Base-by-base conservation (phyloP, 1,140 invertebrate genomes). In the Scaptomyza montana region DNA sequence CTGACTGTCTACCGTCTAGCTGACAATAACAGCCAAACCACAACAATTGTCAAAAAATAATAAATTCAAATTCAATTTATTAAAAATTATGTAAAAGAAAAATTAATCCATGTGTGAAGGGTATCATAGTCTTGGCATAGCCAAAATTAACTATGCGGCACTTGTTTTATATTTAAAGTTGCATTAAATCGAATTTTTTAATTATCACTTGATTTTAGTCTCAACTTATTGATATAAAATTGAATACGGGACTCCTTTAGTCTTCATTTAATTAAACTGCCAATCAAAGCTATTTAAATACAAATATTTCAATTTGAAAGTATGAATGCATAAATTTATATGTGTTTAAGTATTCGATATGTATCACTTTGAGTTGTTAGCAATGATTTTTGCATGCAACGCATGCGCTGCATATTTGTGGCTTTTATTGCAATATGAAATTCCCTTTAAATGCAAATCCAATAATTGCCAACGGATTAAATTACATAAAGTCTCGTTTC, bases 391-490 rank as follows among this genome's bases (percentile, higher is more conserved):
- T 30, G 19, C 50, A 25, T 16, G 4, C 13, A 33, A 33, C 16
- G 13, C 30, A 33, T 7, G 10, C 43, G 28, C 16, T 21, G 41
- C 62, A 36, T 56, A 39, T 33, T 43, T 67, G 46, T 21, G 55
- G 64, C 21, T 41, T 43, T 16, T 8, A 36, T 56, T 64, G 13
- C 33, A 28, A 16, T 41, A 30, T 33, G 43, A 46, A 64, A 43
- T 70, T 50, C 51, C 36, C 51, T 55, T 56, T 51, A 50, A 68
- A 69, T 62, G n/a, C n/a, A 51, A 51, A 55, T 36, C 50, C 49
- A 56, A 55, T 56, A 65, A 59, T 72, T 67, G 41, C 41, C 19
- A 53, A 67, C 56, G 57, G 46, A 71, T 71, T 65, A 49, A 71
- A 65, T 71, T 71, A 50, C 46, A 65, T 53, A n/a, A 55, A 51